phyloP scores from a whole-genome alignment of 2,113 vertebrate genomes.

The Crotophaga sulcirostris region DNA sequence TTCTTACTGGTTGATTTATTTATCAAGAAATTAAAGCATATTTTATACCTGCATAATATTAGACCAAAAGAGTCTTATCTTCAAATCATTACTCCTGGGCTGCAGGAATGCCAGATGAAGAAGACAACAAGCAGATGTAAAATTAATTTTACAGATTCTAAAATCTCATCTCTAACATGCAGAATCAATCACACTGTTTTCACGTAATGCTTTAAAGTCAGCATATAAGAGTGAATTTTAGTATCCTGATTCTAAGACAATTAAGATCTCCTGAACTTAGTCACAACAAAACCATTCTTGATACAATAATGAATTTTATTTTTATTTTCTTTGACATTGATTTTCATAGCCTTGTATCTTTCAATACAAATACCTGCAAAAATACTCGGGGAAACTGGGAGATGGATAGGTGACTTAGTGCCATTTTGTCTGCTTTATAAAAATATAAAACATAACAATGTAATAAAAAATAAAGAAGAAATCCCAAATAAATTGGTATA shows the following conservation, averaged over 20 bases:
- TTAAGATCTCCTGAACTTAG: not conserved
- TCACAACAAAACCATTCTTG: not conserved
- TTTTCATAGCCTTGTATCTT: not conserved
- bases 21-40: not conserved
- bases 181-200: not conserved
- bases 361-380: not conserved
- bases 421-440: not conserved
- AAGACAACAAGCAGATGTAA: not conserved
- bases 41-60: not conserved
- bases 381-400: not conserved
- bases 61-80: not conserved
- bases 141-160: not conserved
- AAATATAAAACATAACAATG: not conserved
- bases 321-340: not conserved
- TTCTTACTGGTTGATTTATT: not conserved
- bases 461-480: not conserved
- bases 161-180: not conserved
- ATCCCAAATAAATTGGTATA: not conserved
- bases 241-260: not conserved
- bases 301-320: not conserved
- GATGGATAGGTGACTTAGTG: not conserved
- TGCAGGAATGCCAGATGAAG: not conserved
- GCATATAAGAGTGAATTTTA: not conserved
- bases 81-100: not conserved
- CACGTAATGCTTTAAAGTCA: not conserved